Evolutionary conservation across 37 sponge, comb jelly and placozoan genomes (phyloP), one percentile per base, ranked within the genome.

Genomic region (Halichondria panicea): DNA sequence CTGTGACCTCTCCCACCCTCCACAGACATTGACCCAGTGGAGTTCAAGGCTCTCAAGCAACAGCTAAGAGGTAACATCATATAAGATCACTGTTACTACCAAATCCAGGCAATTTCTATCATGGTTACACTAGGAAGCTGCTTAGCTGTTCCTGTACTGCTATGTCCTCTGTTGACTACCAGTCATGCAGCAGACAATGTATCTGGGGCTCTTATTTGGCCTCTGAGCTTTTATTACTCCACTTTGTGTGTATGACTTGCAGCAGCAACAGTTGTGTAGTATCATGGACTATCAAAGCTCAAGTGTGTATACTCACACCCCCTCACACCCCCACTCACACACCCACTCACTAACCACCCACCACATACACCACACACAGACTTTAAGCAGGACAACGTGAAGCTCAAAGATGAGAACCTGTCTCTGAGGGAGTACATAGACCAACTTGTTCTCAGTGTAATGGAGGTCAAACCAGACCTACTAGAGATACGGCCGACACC

Each of bases 391-490:
- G 77, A 80, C 0, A 92, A 92, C 48, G 9, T 15, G 0, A 30
- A 42, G 56, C 44, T 92, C 70, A 55, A 60, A 63, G 86, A 85
- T 13, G 68, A 87, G 75, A 84, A 87, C 62, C 60, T 66, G 9
- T 12, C 80, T 25, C 75, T 94, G 42, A 65, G 60, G 70, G 76
- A 45, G 7, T 88, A 94, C 81, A 79, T 91, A 11, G 86, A 91
- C 36, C 58, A 59, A 12, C 68, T 94, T 31, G 46, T 84, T 1
- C 38, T 70, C 22, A 24, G 57, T 18, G 44, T 94, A 28, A 75
- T 94, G 71, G 70, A 74, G 2, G 43, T 59, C 58, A 81, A 38
- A 13, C 95, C 95, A n/a, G 85, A 84, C 2, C 63, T 91, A 3
- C 66, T 94, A 44, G 81, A 84, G 35, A 35, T 81, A 27, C 59